Evolutionary conservation across 2,888 invertebrate genomes (phyloP).

Genomic region (Smittia aterrima): DNA sequence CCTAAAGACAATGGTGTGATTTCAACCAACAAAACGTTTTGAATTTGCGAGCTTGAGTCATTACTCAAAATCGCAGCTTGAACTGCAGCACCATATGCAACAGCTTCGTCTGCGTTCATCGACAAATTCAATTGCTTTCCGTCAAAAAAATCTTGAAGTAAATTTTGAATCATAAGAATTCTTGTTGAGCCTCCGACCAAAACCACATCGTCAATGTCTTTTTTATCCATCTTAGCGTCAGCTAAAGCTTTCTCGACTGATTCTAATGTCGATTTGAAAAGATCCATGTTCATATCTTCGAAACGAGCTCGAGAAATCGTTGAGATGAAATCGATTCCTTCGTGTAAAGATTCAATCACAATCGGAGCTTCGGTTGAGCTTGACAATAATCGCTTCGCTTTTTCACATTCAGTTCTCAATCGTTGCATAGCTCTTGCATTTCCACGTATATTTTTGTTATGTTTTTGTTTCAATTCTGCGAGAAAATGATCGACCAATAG

Average conservation of each 20-base stretch:
- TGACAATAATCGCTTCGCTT: conserved; percentile 57
- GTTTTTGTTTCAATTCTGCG: conserved; percentile 59
- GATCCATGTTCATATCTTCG: too few relatives aligned
- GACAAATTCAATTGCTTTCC: conserved; percentile 78
- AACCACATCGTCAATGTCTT: conserved; percentile 70
- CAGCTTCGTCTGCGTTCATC: conserved; percentile 83
- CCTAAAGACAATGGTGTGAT: conserved; percentile 68
- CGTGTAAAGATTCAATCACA: conserved; percentile 58
- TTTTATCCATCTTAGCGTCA: conserved; percentile 75
- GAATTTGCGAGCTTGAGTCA: conserved; percentile 62
- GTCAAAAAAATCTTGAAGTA: conserved; percentile 70
- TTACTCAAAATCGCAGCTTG: conserved; percentile 82
- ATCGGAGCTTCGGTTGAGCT: conserved; percentile 57
- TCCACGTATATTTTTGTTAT: conserved; percentile 54
- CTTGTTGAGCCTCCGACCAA: too few relatives aligned
- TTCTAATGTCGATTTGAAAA: conserved; percentile 63
- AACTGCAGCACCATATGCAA: conserved; percentile 84
- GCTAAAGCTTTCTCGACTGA: conserved; percentile 77
- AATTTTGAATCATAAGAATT: conserved; percentile 80
- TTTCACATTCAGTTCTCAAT: conserved; percentile 57
- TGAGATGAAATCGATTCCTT: conserved; percentile 82
- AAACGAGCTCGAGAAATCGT: conserved; percentile 68
- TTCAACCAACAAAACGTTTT: conserved; percentile 73
- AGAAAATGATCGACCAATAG: conserved; percentile 59
- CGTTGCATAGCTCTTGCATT: conserved; percentile 55